These are phyloP conservation scores for Eudemis profundana DNA, from an alignment of 2,888 invertebrate genomes.

Conservation along the genomic window DNA sequence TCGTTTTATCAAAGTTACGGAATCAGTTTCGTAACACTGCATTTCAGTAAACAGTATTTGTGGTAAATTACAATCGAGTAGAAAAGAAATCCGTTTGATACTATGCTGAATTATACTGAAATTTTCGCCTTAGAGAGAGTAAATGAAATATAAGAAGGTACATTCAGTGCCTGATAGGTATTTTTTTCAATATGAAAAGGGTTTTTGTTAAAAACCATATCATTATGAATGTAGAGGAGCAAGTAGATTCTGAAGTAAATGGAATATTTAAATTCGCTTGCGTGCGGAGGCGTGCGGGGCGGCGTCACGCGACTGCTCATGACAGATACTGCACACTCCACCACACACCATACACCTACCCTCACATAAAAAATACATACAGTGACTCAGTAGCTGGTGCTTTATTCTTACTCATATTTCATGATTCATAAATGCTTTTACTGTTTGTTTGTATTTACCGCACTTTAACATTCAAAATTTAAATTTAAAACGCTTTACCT, in stretches of 20 bases:
- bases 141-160: neutral
- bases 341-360: slow-evolving; percentile 41
- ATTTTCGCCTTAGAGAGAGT: too few relatives aligned
- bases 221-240: slow-evolving; percentile 16
- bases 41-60: slow-evolving; percentile 8
- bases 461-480: neutral
- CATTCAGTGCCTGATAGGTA: neutral
- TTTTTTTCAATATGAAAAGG: neutral
- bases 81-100: neutral
- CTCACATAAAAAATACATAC: slow-evolving; percentile 40
- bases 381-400: slow-evolving; percentile 15
- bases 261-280: slow-evolving; percentile 56
- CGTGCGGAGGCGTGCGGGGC: slow-evolving; percentile 58
- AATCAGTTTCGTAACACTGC: slow-evolving; percentile 54
- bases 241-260: slow-evolving; percentile 46
- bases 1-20: slow-evolving; percentile 69
- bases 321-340: slow-evolving; percentile 53
- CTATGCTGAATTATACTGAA: neutral
- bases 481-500: too few relatives aligned
- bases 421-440: slow-evolving; percentile 13
- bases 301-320: slow-evolving; percentile 68
- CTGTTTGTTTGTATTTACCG: slow-evolving; percentile 5
- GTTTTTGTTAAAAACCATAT: slow-evolving; percentile 24
- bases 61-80: too few relatives aligned
- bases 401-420: slow-evolving; percentile 20